Evolutionary conservation across 2,113 vertebrate genomes (phyloP), one percentile per base, ranked within the genome.

Genomic region (Solea solea): DNA sequence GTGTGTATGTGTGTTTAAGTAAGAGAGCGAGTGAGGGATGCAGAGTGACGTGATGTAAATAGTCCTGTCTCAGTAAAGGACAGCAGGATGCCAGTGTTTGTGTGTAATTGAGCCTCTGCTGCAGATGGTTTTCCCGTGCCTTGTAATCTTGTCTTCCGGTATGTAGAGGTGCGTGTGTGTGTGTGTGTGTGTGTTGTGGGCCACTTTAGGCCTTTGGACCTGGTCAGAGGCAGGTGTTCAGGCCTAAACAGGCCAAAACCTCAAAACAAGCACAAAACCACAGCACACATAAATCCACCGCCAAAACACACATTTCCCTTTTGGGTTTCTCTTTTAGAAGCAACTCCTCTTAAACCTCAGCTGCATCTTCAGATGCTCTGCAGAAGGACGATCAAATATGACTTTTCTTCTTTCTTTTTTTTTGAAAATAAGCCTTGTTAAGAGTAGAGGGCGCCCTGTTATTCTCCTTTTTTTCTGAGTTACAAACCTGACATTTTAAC

Each of bases 101-200:
- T 85, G 74, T 84, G 89, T 89, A 90, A 92, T 88, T 91, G 82
- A 88, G 72, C 82, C 85, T 87, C 90, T 80, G 86, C 72, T 88
- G 87, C 91, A 93, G 90, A 91, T 91, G 90, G 81, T 81, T 87
- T 76, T 69, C 69, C 70, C 39, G 75, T 87, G 86, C 86, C 89
- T 83, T 90, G 84, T 90, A 92, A 90, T 91, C 87, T 89, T 88
- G 81, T 81, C 87, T 88, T 92, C 85, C 83, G 86, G 90, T 85
- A 80, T 89, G 84, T 82, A 40, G 12, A 57, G 16, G 54, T 62
- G 49, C 7, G 52, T 68, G 62, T 51, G 54, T 40, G 46, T 58
- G 73, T 62, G 62, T 53, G 54, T 50, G 59, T 76, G 34, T 76
- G 54, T 52, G 50, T 34, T 56, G 39, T 83, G 64, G 76, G 83